Conservation (phyloP, 2,888 invertebrate species). For the Linyphia triangularis region DNA sequence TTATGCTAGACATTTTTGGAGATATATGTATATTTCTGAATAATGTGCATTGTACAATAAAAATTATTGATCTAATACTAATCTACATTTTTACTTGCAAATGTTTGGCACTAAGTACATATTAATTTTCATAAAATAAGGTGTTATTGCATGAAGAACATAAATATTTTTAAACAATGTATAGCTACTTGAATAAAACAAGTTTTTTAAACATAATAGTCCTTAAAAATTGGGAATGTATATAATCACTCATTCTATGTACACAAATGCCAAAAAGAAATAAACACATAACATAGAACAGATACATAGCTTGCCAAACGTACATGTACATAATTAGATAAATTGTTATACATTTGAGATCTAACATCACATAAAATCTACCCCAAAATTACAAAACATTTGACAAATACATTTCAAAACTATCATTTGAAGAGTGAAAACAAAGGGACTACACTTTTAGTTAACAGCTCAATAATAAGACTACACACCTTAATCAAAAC, state of each 20-base stretch:
- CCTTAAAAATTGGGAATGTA: background rate
- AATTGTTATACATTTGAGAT: constrained; percentile 14
- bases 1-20: too few relatives aligned
- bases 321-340: constrained; percentile 16
- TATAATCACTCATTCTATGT: background rate
- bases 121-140: background rate
- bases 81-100: constrained; percentile 26
- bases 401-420: constrained; percentile 21
- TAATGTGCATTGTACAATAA: constrained; percentile 40
- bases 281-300: background rate
- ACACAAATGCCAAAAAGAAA: constrained; percentile 10
- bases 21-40: background rate
- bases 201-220: background rate
- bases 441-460: background rate
- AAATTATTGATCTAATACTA: constrained; percentile 33
- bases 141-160: background rate
- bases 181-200: background rate
- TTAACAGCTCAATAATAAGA: constrained; percentile 3
- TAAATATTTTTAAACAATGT: background rate
- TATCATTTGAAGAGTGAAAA: constrained; percentile 12
- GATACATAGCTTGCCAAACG: constrained; percentile 12
- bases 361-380: constrained; percentile 57
- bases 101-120: constrained; percentile 57
- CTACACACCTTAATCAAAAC: constrained; percentile 17
- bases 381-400: constrained; percentile 45